Evolutionary conservation across 2,113 vertebrate genomes (phyloP).

Genomic region (Tylochromis polylepis): DNA sequence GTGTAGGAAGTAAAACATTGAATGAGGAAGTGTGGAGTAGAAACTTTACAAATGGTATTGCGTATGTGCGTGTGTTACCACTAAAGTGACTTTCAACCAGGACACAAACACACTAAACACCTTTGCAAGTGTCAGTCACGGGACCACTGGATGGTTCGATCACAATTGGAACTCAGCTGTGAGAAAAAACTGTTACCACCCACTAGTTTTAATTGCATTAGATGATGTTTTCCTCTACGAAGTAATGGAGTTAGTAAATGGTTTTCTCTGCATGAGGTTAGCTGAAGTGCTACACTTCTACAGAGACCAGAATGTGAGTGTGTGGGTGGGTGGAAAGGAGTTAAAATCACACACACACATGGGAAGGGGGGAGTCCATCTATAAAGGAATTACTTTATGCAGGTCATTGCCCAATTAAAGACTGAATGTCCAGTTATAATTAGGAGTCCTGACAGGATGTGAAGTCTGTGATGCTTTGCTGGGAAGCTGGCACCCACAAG

Average conservation of each 20-base stretch:
- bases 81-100: not conserved
- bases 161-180: not conserved
- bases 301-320: not conserved
- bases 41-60: not conserved
- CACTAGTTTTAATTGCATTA: constrained; percentile 15
- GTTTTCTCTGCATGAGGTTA: constrained; percentile 6
- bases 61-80: not conserved
- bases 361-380: not conserved
- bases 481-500: not conserved
- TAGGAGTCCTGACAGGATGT: constrained; percentile 4
- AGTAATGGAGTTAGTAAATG: not conserved
- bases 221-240: not conserved
- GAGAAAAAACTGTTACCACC: constrained; percentile 1
- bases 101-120: not conserved
- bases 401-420: constrained; percentile 11
- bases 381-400: not conserved
- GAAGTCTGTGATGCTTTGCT: not conserved
- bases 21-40: not conserved
- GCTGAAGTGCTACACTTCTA: not conserved
- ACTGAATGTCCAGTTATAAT: constrained; percentile 1
- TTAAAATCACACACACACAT: not conserved
- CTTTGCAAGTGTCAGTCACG: not conserved
- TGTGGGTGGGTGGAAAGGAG: not conserved
- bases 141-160: not conserved
- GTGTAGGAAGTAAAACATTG: not conserved